Conservation (phyloP, 2,797 vertebrate species). For the Miichthys miiuy region DNA sequence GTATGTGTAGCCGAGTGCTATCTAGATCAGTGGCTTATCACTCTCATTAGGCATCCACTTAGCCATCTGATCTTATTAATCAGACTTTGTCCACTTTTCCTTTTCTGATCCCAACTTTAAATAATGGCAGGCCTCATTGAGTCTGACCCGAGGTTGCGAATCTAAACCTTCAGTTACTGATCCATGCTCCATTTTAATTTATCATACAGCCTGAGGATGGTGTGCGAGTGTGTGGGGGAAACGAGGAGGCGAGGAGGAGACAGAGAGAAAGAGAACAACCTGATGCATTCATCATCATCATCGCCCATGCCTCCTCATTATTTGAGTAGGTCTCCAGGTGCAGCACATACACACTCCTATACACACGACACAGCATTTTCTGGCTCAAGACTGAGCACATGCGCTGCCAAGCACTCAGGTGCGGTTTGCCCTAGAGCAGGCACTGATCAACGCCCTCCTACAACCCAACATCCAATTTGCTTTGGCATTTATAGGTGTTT, state of each 20-base stretch:
- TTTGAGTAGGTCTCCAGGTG: conserved; percentile 8
- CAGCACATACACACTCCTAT: conserved; percentile 6
- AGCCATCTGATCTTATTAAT: conserved; percentile 54
- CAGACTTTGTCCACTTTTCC: conserved; percentile 49
- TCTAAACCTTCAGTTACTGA: conserved; percentile 59
- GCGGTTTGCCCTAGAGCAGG: conserved; percentile 27
- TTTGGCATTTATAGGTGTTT: conserved; percentile 52
- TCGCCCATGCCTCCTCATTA: conserved; percentile 36
- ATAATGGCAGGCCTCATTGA: conserved; percentile 55
- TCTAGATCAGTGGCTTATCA: conserved; percentile 58
- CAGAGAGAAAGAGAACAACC: conserved; percentile 25
- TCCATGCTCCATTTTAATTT: conserved; percentile 64
- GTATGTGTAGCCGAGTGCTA: conserved; percentile 16
- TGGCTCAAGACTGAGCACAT: conserved; percentile 16
- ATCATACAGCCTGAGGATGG: conserved; percentile 52
- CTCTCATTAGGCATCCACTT: conserved; percentile 52
- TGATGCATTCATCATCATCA: conserved; percentile 48
- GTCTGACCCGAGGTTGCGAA: conserved; percentile 48
- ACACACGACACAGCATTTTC: conserved; percentile 20
- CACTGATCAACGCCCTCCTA: conserved; percentile 4
- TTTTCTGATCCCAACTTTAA: conserved; percentile 60
- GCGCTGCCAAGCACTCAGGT: conserved; percentile 21
- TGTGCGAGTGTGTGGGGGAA: conserved; percentile 8
- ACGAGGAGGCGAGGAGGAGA: conserved; percentile 8
- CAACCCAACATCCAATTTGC: conserved; percentile 34